Base-by-base conservation (phyloP, 2,888 invertebrate species). In the Agapostemon virescens region DNA sequence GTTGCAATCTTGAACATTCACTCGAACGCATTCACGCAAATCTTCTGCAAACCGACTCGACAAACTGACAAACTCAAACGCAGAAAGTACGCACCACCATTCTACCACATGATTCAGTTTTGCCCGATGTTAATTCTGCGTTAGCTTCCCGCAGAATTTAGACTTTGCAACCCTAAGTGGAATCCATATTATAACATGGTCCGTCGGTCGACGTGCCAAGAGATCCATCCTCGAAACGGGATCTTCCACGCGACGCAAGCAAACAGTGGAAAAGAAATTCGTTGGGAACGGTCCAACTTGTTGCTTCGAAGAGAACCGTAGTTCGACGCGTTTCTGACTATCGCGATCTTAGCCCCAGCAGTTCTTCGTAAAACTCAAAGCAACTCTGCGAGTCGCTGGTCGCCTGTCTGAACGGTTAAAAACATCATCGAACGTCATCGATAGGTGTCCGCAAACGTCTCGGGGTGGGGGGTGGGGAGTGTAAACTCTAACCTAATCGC, bases 261-360 rank as follows among this genome's bases (percentile, higher is more conserved):
- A 40, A 49, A 68, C 38, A 26, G 38, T 38, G 40, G 15, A 71
- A 71, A 76, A 52, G 77, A 52, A 67, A 61, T 58, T 69, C 49
- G n/a, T 20, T 33, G 77, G 73, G 61, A 61, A 40, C 38, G 71
- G 55, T 64, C 73, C 74, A 77, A 82, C 82, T 84, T 78, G 66
- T 84, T 79, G 61, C 78, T 66, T 70, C 61, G 58, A 63, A 42
- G 55, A 75, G 69, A 49, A 49, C 66, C 64, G 70, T 66, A 30
- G 73, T 45, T 72, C 58, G 9, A 58, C 30, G 20, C 20, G 30
- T 30, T 2, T 3, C 61, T 9, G 17, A 0, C 30, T 11, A 3
- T 55, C 38, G n/a, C 67, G 49, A 49, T 49, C n/a, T 49, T 11
- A 49, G n/a, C 49, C n/a, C 49, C 49, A 3, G 3, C 49, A 38